phyloP scores from a whole-genome alignment of 35 echinoderm and acorn worm species.

The Antedon bifida region DNA sequence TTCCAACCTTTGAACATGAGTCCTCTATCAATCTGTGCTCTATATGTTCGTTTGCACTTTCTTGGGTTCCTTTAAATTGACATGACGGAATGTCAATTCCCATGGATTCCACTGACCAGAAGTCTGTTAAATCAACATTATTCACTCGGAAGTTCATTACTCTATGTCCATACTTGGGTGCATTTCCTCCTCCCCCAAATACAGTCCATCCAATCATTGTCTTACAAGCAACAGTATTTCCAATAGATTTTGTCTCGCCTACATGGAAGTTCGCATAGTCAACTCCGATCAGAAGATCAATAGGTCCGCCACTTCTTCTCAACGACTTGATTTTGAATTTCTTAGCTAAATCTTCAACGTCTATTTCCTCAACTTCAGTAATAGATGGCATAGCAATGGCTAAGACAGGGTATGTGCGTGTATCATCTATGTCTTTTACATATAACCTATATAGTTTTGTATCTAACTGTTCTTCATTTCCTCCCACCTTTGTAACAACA shows the following conservation, averaged over 20 bases:
- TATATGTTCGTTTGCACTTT: too few species aligned
- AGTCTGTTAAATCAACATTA: slow-evolving; percentile 26
- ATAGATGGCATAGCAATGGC: too few species aligned
- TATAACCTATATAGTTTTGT: too few species aligned
- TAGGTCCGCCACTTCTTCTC: slow-evolving; percentile 22
- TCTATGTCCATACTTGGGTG: background rate
- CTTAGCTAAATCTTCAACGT: too few species aligned
- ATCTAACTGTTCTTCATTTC: too few species aligned
- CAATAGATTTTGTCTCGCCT: slow-evolving; percentile 19
- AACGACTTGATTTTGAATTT: slow-evolving; percentile 11
- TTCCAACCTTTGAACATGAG: too few species aligned
- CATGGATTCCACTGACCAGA: slow-evolving; percentile 43
- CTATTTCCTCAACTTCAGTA: too few species aligned
- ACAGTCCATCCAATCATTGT: slow-evolving; percentile 56
- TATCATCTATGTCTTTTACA: too few species aligned
- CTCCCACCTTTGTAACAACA: too few species aligned
- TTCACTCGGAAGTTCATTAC: slow-evolving; percentile 13
- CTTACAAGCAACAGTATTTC: slow-evolving; percentile 22
- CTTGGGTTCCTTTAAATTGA: too few species aligned
- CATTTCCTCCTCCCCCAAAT: background rate
- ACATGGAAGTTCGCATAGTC: slow-evolving; percentile 29
- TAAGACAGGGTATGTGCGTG: too few species aligned
- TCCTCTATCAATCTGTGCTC: too few species aligned
- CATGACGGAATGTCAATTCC: background rate
- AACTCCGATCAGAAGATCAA: slow-evolving; percentile 46